Evolutionary conservation across 2,888 invertebrate species (phyloP).

Genomic region (Tachina grossa): DNA sequence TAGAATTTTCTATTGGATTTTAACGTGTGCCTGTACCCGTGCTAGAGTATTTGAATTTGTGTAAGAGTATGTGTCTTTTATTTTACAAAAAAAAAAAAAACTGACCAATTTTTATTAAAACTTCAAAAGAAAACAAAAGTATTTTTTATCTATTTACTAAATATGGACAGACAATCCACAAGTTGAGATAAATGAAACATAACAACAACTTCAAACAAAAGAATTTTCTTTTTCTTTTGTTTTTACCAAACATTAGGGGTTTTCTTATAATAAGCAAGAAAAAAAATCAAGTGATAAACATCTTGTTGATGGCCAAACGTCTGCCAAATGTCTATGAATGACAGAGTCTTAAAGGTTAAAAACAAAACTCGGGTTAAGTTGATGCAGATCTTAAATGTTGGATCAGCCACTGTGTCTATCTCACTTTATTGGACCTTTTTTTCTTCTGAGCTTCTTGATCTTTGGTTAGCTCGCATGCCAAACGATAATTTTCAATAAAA

Average conservation of each 20-base stretch:
- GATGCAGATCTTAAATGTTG: constrained; percentile 53
- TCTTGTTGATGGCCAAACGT: constrained; percentile 69
- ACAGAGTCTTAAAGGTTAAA: constrained; percentile 14
- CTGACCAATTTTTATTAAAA: constrained; percentile 66
- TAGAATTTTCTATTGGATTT: constrained; percentile 35
- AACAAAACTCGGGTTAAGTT: constrained; percentile 10
- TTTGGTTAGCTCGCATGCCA: constrained; percentile 60
- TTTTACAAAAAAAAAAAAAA: constrained; percentile 58
- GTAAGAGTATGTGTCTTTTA: constrained; percentile 40
- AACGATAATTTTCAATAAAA: constrained; percentile 2
- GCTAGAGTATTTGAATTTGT: not conserved
- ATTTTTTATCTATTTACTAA: not conserved
- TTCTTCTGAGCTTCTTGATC: constrained; percentile 34
- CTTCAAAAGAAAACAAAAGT: constrained; percentile 26
- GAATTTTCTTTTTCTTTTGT: constrained; percentile 28
- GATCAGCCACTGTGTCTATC: constrained; percentile 37
- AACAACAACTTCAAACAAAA: constrained; percentile 60
- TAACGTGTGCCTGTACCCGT: constrained; percentile 10
- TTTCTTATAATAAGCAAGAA: constrained; percentile 7
- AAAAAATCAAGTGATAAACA: constrained; percentile 65
- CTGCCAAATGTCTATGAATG: constrained; percentile 57
- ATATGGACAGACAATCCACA: constrained; percentile 76
- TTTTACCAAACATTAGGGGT: constrained; percentile 52
- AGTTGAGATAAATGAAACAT: constrained; percentile 73
- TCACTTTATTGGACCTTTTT: constrained; percentile 46